Evolutionary conservation across 2,113 vertebrate species (phyloP), one percentile per base, ranked within the genome.

Genomic region (Hassar affinis): DNA sequence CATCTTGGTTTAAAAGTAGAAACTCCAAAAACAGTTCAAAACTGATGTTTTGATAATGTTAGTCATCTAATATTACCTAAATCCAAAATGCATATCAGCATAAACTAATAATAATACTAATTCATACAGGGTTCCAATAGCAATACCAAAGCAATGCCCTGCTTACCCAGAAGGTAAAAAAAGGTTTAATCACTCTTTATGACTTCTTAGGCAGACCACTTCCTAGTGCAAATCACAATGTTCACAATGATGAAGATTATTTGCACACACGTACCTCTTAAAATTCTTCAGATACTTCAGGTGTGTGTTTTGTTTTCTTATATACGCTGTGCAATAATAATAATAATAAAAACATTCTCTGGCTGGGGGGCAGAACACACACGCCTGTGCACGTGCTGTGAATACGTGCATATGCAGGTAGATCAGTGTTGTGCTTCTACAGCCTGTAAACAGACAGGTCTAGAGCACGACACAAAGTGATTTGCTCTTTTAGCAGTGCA

Each of bases 361-460:
- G 68, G 38, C 22, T 12, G 47, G 11, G 11, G 20, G n/a, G 30
- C 62, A 25, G 30, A 33, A 14, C 80, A 82, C 20, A 30, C 71
- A 49, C 51, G 69, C 2, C 47, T 51, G 71, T 27, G 45, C 71
- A 75, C 49, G 27, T 30, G 72, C 27, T 52, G 72, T 52, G 27
- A 49, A n/a, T 57, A n/a, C n/a, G n/a, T n/a, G n/a, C 25, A 57
- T 47, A 56, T 38, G 54, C n/a, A 71, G 49, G 72, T 62, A 57
- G 76, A n/a, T 77, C 45, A 7, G 18, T 49, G 47, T 78, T 20
- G 18, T 57, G 25, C 54, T 68, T 71, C 49, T 61, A 51, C 42
- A 84, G 83, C 52, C 42, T 79, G 75, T 71, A 57, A 47, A 84
- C 83, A 84, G n/a, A 79, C 33, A 47, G 83, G 54, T 84, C 76